Percentiles rank a stretch among this genome's conserved stretches.
These are phyloP conservation scores for Dromococcyx pavoninus DNA, from an alignment of 2,797 vertebrate species.

Conservation along the genomic window DNA sequence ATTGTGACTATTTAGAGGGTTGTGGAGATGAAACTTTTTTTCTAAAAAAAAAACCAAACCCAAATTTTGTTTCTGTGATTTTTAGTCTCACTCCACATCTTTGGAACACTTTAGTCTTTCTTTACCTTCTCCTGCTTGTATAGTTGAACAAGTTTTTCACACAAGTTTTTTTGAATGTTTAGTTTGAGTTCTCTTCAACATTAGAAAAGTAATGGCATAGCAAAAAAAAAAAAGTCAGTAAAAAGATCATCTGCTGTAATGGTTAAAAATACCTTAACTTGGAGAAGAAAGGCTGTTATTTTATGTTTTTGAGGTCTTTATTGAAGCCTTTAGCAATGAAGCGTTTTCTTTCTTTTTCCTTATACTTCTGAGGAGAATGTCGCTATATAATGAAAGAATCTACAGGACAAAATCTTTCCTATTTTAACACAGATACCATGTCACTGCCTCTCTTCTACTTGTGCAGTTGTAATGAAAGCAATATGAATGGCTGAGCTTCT, in stretches of 20 bases:
- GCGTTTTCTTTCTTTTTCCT: constrained; percentile 24
- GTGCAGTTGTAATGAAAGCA: constrained; percentile 33
- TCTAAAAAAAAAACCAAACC: neutral
- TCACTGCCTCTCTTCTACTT: constrained; percentile 20
- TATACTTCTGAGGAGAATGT: neutral
- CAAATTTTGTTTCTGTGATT: neutral
- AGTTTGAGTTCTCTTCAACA: neutral
- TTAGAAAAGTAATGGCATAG: neutral
- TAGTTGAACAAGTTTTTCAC: neutral
- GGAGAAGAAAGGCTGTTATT: neutral
- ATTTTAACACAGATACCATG: constrained; percentile 32
- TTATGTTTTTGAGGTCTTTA: constrained; percentile 1
- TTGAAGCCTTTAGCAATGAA: neutral
- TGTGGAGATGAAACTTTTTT: neutral
- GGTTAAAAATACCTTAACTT: constrained; percentile 18
- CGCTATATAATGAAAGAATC: constrained; percentile 19
- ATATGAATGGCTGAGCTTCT: constrained; percentile 14
- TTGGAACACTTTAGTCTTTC: neutral
- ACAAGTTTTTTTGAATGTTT: neutral
- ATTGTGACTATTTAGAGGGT: neutral
- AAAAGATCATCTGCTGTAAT: neutral
- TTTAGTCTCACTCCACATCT: neutral
- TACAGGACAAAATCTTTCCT: constrained; percentile 40
- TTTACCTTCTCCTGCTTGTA: neutral
- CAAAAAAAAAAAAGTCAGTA: neutral